Percentiles rank a stretch among this genome's conserved stretches.
phyloP scores from a whole-genome alignment of 2,113 vertebrate species.

The Alouatta palliata region DNA sequence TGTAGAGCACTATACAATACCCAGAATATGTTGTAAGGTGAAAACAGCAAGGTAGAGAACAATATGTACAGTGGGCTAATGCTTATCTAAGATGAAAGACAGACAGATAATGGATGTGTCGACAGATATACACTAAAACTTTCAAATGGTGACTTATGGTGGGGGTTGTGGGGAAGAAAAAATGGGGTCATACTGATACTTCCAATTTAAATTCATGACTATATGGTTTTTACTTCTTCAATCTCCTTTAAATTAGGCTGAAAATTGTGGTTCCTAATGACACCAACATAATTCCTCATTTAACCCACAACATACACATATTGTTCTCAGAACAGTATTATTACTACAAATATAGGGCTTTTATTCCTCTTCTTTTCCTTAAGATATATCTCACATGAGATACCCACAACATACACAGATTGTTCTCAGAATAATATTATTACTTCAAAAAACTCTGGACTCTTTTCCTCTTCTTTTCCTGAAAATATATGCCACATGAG shows the following conservation, averaged over 20 bases:
- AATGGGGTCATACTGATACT: background rate
- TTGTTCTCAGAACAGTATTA: background rate
- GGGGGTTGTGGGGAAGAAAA: background rate
- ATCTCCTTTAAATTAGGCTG: background rate
- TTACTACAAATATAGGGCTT: background rate
- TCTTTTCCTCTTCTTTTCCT: background rate
- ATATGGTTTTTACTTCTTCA: background rate
- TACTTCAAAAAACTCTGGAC: background rate
- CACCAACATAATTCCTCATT: background rate
- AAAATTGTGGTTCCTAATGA: background rate
- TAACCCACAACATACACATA: background rate
- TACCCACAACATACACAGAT: background rate
- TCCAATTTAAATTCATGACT: background rate
- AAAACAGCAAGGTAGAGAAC: slow-evolving; percentile 6
- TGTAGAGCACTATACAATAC: background rate
- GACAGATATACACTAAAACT: background rate
- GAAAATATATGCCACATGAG: background rate
- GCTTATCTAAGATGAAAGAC: background rate
- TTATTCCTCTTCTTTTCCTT: background rate
- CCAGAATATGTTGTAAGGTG: background rate
- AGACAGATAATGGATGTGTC: background rate
- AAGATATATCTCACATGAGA: background rate
- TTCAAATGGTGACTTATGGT: background rate
- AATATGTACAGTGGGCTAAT: background rate
- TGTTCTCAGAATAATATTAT: background rate